These are phyloP conservation scores for Tetranychus truncatus DNA, from an alignment of 2,888 invertebrate species.

Conservation along the genomic window DNA sequence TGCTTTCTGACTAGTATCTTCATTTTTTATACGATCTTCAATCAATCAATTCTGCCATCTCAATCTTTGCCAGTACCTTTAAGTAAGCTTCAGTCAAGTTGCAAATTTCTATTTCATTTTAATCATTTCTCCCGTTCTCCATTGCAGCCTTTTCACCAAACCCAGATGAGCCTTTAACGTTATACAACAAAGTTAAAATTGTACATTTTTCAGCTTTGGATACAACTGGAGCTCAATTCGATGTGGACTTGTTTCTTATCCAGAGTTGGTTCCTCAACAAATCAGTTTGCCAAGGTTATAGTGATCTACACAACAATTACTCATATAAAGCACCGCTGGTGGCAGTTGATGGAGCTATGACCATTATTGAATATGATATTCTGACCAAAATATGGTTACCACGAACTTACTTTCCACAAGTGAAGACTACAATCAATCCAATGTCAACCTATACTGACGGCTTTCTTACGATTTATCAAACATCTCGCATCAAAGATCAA, in stretches of 20 bases:
- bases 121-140: neutral
- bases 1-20: too few species aligned
- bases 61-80: neutral
- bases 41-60: neutral
- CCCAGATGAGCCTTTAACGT: neutral
- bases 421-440: neutral
- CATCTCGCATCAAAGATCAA: neutral
- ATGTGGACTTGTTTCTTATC: neutral
- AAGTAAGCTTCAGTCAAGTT: neutral
- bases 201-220: neutral
- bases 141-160: neutral
- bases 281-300: neutral
- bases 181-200: neutral
- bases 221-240: neutral
- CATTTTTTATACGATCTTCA: neutral
- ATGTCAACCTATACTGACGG: neutral
- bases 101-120: neutral
- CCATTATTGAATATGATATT: neutral
- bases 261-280: neutral
- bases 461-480: neutral
- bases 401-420: neutral
- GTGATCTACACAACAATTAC: neutral
- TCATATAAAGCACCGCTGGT: neutral
- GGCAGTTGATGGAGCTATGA: neutral
- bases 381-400: neutral